Conservation (phyloP, 2,113 vertebrate species). For the Neofelis nebulosa region DNA sequence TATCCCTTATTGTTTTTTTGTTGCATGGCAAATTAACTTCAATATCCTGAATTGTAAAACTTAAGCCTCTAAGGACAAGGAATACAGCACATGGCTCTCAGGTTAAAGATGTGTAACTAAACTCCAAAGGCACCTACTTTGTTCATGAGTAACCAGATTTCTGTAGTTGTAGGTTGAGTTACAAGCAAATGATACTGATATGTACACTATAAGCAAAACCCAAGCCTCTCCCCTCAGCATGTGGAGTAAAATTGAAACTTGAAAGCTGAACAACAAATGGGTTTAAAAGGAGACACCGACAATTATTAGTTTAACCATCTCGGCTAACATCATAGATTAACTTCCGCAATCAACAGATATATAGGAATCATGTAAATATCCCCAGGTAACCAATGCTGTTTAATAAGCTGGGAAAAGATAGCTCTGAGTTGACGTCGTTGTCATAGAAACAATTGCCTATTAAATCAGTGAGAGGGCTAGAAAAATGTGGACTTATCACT, state of each 20-base stretch:
- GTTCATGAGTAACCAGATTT: neutral
- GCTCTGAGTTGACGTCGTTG: neutral
- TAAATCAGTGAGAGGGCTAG: neutral
- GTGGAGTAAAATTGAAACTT: neutral
- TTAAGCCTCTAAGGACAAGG: neutral
- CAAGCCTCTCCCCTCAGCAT: neutral
- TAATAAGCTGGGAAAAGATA: neutral
- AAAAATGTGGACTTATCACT: neutral
- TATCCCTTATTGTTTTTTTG: neutral
- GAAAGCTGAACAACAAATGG: neutral
- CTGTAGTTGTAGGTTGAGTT: neutral
- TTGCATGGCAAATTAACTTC: neutral
- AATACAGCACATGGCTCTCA: neutral
- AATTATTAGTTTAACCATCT: neutral
- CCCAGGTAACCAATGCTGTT: neutral
- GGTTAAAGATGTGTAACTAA: neutral
- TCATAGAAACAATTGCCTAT: constrained; percentile 54
- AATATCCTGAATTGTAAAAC: neutral
- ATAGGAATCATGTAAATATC: neutral
- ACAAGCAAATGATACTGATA: neutral
- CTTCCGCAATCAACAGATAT: neutral
- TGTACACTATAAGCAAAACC: neutral
- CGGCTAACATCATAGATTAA: neutral
- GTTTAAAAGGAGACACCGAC: neutral
- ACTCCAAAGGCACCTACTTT: neutral